Conservation (phyloP, 2,113 vertebrate genomes). For the Prochilodus magdalenae region DNA sequence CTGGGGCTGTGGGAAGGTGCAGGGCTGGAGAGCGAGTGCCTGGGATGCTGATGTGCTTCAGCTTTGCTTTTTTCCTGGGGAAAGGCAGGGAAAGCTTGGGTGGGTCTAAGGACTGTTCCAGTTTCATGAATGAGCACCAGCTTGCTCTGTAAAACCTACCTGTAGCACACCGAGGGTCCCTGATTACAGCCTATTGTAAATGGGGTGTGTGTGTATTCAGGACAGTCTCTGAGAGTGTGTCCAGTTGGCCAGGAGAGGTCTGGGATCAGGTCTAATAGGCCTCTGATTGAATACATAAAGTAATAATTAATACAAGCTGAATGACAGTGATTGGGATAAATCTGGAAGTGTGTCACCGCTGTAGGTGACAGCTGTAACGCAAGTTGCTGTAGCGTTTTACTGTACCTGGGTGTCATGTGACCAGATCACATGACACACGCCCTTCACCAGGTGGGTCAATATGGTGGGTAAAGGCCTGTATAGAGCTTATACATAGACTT, state of each 20-base stretch:
- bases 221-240: neutral
- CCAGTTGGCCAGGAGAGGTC: neutral
- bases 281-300: neutral
- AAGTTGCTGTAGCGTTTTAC: neutral
- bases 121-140: too few species aligned
- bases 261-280: neutral
- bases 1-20: slow-evolving; percentile 24
- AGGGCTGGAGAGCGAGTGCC: neutral
- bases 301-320: too few species aligned
- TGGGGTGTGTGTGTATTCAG: neutral
- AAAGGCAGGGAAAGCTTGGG: too few species aligned
- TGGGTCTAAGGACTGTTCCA: too few species aligned
- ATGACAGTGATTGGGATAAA: neutral
- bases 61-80: neutral
- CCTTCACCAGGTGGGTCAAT: neutral
- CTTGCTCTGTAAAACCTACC: neutral
- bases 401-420: slow-evolving; percentile 19
- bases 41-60: neutral
- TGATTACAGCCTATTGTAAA: too few species aligned
- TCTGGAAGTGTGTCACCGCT: neutral
- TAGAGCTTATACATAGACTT: neutral
- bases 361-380: neutral
- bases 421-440: neutral
- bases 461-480: neutral
- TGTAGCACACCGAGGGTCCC: neutral